phyloP scores from a whole-genome alignment of 2,113 vertebrate genomes.

The Lophotis ruficrista region DNA sequence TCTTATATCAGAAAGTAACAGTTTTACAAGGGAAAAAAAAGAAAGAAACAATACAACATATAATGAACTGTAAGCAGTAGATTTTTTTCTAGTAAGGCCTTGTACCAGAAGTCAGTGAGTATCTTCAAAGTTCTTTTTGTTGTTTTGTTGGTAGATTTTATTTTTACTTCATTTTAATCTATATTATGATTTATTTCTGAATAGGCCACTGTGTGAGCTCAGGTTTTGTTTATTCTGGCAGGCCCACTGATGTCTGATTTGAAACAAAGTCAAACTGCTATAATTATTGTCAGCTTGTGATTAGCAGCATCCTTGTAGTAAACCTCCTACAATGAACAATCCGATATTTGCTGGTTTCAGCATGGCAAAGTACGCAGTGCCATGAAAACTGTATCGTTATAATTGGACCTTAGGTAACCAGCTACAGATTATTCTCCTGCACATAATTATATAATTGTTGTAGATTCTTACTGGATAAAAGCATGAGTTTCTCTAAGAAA shows the following conservation, averaged over 20 bases:
- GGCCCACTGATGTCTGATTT: background rate
- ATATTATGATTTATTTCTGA: background rate
- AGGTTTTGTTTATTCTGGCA: background rate
- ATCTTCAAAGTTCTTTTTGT: background rate
- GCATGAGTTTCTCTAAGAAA: background rate
- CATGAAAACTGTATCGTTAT: constrained; percentile 22
- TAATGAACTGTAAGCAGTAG: background rate
- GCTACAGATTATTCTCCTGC: background rate
- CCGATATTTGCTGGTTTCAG: background rate
- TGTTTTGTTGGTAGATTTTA: background rate
- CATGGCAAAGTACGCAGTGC: background rate
- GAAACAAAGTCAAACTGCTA: background rate
- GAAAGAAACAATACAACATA: background rate
- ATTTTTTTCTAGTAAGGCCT: background rate
- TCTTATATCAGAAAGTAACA: background rate
- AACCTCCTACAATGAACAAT: background rate
- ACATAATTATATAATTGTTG: constrained; percentile 23
- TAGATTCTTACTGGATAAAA: background rate
- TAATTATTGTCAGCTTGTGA: background rate
- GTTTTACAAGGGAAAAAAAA: background rate
- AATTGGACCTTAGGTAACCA: background rate
- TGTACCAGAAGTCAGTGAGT: background rate
- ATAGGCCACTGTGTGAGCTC: background rate
- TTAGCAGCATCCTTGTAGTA: background rate
- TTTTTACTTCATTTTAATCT: background rate